Percentiles rank a stretch among this genome's conserved stretches.
These are phyloP conservation scores for Cylloceria caligata DNA, from an alignment of 2,888 invertebrate genomes.

Conservation along the genomic window DNA sequence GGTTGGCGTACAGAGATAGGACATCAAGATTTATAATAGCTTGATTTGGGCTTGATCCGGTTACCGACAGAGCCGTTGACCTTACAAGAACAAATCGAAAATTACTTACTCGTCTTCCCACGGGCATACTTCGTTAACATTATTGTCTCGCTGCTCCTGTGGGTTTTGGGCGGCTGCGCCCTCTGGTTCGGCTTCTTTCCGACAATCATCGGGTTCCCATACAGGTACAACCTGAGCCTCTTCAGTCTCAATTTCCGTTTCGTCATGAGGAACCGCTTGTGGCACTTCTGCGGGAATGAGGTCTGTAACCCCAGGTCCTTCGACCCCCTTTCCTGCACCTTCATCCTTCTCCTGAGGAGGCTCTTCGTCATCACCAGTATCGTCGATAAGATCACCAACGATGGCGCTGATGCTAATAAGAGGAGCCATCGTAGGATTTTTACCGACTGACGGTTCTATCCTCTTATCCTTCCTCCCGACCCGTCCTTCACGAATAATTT, in stretches of 20 bases:
- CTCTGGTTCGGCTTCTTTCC: constrained; percentile 73
- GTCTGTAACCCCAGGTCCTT: constrained; percentile 42
- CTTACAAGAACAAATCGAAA: constrained; percentile 54
- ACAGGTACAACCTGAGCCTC: constrained; percentile 80
- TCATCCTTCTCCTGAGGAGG: constrained; percentile 90
- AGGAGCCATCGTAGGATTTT: constrained; percentile 85
- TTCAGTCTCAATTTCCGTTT: constrained; percentile 71
- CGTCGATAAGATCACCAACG: constrained; percentile 86
- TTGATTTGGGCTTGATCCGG: too few relatives aligned
- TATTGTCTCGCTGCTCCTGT: constrained; percentile 84
- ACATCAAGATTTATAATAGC: too few relatives aligned
- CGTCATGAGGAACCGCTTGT: constrained; percentile 60
- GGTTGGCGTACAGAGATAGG: too few relatives aligned
- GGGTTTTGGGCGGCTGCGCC: constrained; percentile 70
- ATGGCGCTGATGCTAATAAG: constrained; percentile 91
- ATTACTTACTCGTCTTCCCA: constrained; percentile 97
- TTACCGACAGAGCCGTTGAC: too few relatives aligned
- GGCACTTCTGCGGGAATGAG: constrained; percentile 69
- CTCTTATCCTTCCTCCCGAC: constrained; percentile 30
- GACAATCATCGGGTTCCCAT: constrained; percentile 83
- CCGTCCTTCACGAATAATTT: constrained; percentile 49
- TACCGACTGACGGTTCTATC: constrained; percentile 39
- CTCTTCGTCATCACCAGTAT: constrained; percentile 76
- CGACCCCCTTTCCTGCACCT: constrained; percentile 83
- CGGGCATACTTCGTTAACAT: constrained; percentile 95